A percentile compares a stretch with the other conserved stretches of the same genome.
These are phyloP conservation scores for Pipistrellus nathusii DNA, from an alignment of 2,797 vertebrate genomes.

Conservation along the genomic window DNA sequence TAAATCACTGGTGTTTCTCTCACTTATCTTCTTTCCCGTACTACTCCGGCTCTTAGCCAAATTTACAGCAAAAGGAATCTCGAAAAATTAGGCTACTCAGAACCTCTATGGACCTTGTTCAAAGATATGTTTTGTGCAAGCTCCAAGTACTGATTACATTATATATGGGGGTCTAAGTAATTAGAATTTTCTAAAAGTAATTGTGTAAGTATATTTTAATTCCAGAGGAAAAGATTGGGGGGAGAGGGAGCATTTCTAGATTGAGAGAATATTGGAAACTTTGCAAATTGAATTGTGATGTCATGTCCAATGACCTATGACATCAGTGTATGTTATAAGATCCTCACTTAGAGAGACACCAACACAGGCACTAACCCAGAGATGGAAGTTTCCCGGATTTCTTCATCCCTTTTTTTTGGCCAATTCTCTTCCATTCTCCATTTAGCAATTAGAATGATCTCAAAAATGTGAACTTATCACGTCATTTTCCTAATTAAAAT, in stretches of 20 bases:
- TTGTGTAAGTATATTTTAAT: constrained; percentile 8
- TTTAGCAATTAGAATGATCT: background rate
- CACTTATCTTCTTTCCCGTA: constrained; percentile 66
- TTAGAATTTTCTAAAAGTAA: constrained; percentile 37
- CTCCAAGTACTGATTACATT: constrained; percentile 15
- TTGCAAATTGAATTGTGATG: background rate
- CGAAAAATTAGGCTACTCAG: constrained; percentile 57
- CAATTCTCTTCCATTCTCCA: background rate
- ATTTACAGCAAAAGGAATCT: constrained; percentile 66
- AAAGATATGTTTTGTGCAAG: constrained; percentile 25
- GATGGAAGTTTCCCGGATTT: background rate
- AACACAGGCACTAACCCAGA: background rate
- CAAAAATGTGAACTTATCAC: background rate
- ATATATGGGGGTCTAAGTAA: background rate
- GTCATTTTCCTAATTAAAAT: constrained; percentile 54
- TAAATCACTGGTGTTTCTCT: constrained; percentile 82
- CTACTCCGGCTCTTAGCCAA: constrained; percentile 60
- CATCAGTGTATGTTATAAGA: background rate
- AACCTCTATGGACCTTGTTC: constrained; percentile 42
- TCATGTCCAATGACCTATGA: background rate
- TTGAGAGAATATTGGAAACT: background rate
- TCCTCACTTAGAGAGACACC: background rate
- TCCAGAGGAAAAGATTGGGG: constrained; percentile 48
- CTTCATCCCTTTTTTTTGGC: background rate
- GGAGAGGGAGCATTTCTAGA: constrained; percentile 16